Conservation (phyloP, 1,140 invertebrate genomes). For the Zaprionus ornatus region DNA sequence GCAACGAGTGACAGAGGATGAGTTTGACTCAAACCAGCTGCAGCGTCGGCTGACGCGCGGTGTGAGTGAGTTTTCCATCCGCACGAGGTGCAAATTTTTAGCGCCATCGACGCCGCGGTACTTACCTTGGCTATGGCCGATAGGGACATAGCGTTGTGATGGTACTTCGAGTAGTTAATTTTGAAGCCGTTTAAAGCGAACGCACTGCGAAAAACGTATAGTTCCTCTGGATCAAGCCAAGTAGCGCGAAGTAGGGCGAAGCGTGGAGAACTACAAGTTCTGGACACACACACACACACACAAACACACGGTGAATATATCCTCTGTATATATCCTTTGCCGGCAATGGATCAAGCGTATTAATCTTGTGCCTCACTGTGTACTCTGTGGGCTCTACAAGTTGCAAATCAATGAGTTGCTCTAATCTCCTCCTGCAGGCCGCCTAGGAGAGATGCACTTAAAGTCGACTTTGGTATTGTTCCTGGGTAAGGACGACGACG, state of each 20-base stretch:
- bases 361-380: not conserved
- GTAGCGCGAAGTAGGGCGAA: not conserved
- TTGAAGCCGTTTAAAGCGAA: conserved; percentile 80
- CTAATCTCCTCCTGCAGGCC: conserved; percentile 19
- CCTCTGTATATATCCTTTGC: not conserved
- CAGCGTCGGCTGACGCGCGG: conserved; percentile 36
- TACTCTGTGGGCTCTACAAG: not conserved
- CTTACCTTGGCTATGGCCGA: conserved; percentile 84
- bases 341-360: not conserved
- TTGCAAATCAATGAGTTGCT: not conserved
- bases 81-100: conserved; percentile 45
- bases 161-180: conserved; percentile 84
- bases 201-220: conserved; percentile 51
- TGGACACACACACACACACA: not conserved
- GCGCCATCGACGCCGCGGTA: conserved; percentile 35
- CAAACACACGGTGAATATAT: not conserved
- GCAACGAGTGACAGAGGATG: conserved; percentile 36
- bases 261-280: conserved; percentile 5
- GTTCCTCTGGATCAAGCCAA: conserved; percentile 24
- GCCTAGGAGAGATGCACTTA: conserved; percentile 63
- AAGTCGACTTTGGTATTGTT: conserved; percentile 45
- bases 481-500: conserved; percentile 48
- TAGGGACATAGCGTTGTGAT: conserved; percentile 84
- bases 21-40: conserved; percentile 56
- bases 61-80: conserved; percentile 65